Conservation (phyloP, 1,140 invertebrate species). For the Vollenhovia emeryi region DNA sequence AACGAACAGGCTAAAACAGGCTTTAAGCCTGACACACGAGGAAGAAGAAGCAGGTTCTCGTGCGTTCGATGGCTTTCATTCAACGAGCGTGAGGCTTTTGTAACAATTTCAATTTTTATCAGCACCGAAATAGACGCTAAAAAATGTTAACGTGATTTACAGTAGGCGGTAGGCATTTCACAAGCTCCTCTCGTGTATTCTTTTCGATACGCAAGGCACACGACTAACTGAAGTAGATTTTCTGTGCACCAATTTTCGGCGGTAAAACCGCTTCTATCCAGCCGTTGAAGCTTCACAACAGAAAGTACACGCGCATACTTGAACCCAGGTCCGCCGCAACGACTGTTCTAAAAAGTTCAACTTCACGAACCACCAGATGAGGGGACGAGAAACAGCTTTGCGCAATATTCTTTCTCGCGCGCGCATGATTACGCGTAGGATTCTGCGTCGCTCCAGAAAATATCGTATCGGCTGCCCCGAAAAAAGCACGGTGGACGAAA, state of each 20-base stretch:
- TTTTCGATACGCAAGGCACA: neutral
- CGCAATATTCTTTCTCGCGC: conserved; percentile 33
- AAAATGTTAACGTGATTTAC: neutral
- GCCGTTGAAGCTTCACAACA: neutral
- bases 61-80: neutral
- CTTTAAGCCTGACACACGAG: too few relatives aligned
- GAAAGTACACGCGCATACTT: neutral
- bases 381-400: neutral
- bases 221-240: neutral
- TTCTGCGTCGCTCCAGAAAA: conserved; percentile 70
- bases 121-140: neutral
- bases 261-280: neutral
- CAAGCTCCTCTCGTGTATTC: neutral
- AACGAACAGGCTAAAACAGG: too few relatives aligned
- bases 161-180: neutral
- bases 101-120: neutral
- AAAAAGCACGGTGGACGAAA: conserved; percentile 57
- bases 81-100: neutral
- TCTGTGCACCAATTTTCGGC: neutral
- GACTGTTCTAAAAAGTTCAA: neutral
- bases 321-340: neutral
- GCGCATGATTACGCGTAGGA: conserved; percentile 64
- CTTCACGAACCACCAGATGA: neutral
- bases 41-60: too few relatives aligned
- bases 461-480: conserved; percentile 53